Conservation (phyloP, 2,113 vertebrate genomes). For the Speoplatyrhinus poulsoni region DNA sequence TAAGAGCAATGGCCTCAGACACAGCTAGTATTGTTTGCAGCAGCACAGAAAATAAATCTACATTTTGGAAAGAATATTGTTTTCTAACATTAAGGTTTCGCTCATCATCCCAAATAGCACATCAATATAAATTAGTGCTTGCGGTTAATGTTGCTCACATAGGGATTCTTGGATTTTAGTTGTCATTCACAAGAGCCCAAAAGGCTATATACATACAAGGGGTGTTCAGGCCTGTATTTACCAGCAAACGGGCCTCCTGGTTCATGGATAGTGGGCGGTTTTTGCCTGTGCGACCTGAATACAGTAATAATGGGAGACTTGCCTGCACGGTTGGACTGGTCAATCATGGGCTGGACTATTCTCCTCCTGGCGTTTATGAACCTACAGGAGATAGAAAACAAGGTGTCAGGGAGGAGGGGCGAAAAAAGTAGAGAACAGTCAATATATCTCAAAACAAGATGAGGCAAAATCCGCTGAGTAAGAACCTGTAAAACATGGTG, state of each 20-base stretch:
- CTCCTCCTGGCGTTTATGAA: no score
- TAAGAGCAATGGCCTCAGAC: conserved; percentile 47
- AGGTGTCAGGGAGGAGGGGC: no score
- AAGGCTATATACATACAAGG: conserved; percentile 42
- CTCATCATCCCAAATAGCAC: conserved; percentile 45
- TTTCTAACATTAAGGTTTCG: conserved; percentile 33
- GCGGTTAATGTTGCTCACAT: conserved; percentile 50
- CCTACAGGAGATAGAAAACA: no score
- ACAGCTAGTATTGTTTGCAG: conserved; percentile 48
- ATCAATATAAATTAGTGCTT: conserved; percentile 45
- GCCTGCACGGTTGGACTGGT: conserved; percentile 99
- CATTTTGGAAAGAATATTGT: conserved; percentile 36
- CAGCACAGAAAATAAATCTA: conserved; percentile 34
- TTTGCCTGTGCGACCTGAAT: conserved; percentile 80
- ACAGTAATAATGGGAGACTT: conserved; percentile 88
- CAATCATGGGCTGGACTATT: conserved; percentile 87
- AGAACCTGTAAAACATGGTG: conserved; percentile 22
- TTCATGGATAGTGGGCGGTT: conserved; percentile 84
- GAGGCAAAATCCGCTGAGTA: conserved; percentile 35
- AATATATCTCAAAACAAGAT: conserved; percentile 45
- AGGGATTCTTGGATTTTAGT: conserved; percentile 41
- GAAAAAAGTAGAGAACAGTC: conserved; percentile 13
- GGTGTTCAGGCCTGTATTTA: conserved; percentile 30
- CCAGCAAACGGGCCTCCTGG: conserved; percentile 16
- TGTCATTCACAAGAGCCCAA: conserved; percentile 42